These are phyloP conservation scores for Neoniphon sammara DNA, from an alignment of 2,797 vertebrate genomes.

Conservation along the genomic window DNA sequence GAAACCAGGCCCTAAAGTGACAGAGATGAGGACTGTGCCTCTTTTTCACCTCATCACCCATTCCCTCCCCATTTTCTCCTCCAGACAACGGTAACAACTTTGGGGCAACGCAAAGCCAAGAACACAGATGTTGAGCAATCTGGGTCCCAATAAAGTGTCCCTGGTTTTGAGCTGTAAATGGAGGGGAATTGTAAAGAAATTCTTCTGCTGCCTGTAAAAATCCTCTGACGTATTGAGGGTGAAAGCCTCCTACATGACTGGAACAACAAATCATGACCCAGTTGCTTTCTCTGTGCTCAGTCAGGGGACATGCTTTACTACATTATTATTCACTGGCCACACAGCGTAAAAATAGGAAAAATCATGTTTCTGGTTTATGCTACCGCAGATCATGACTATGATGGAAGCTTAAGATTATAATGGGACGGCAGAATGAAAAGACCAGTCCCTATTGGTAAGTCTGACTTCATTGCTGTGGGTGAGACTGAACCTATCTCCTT, in stretches of 20 bases:
- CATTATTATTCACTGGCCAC: slow-evolving; percentile 46
- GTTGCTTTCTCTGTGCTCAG: slow-evolving; percentile 57
- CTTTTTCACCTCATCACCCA: slow-evolving; percentile 64
- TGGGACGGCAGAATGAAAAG: slow-evolving; percentile 60
- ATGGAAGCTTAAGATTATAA: slow-evolving; percentile 60
- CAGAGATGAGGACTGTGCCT: slow-evolving; percentile 55
- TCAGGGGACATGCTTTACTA: slow-evolving; percentile 45
- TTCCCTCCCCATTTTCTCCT: slow-evolving; percentile 60
- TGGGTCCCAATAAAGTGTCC: slow-evolving; percentile 71
- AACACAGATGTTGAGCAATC: slow-evolving; percentile 76
- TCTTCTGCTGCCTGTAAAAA: slow-evolving; percentile 60
- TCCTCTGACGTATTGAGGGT: slow-evolving; percentile 64
- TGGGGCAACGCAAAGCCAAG: slow-evolving; percentile 54
- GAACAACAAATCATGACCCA: slow-evolving; percentile 58
- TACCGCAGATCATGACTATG: slow-evolving; percentile 53
- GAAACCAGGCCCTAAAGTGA: slow-evolving; percentile 53
- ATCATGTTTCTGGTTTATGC: slow-evolving; percentile 28
- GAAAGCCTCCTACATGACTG: slow-evolving; percentile 64
- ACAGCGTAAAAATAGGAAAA: slow-evolving; percentile 36
- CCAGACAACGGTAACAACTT: slow-evolving; percentile 70
- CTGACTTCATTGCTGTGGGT: slow-evolving; percentile 51
- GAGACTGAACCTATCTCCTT: slow-evolving; percentile 61
- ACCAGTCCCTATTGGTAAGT: slow-evolving; percentile 46
- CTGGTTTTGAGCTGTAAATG: slow-evolving; percentile 67
- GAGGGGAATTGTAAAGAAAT: slow-evolving; percentile 57